Evolutionary conservation across 2,113 vertebrate genomes (phyloP), one percentile per base, ranked within the genome.

Genomic region (Mesembrinibis cayennensis): DNA sequence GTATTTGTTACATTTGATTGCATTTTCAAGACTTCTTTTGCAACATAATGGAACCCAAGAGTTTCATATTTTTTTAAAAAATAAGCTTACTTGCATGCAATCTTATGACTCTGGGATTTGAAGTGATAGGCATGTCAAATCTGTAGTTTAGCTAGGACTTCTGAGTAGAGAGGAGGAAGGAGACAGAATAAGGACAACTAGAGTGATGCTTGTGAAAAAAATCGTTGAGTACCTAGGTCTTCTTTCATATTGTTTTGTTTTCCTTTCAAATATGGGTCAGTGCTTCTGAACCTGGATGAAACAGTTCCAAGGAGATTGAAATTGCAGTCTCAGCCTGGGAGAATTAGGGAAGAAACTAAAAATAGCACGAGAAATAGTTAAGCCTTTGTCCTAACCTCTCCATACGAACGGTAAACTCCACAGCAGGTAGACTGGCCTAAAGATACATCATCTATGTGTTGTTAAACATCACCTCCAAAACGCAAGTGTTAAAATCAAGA

Each of bases 151-250:
- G 70, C 74, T 85, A 91, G 81, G 70, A 50, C 44, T 70, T 79
- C 58, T 62, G 36, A 85, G 34, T 38, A 72, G 45, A 66, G 62
- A 72, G 20, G 32, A 82, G 45, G 58, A 94, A 95, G 80, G 69
- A 91, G 89, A 92, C 79, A 93, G 82, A 97, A 90, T 91, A 95
- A 95, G 73, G 80, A 87, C 93, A 89, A 71, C 63, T 52, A 25
- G 47, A 72, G 58, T 93, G 74, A 61, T 58, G 62, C 67, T 85
- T 82, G 62, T 91, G 77, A 65, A 47, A 59, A 87, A 89, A 63
- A 36, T 36, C 6, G 8, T 27, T 18, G 22, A 83, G 38, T 36
- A 53, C 5, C 0, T 72, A 74, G 77, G 6, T 79, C 56, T 52
- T 88, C 42, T 90, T 83, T 87, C 53, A 8, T 71, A 58, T 69